phyloP scores from a whole-genome alignment of 2,888 invertebrate species.

The Lissocephala sabroskyi region DNA sequence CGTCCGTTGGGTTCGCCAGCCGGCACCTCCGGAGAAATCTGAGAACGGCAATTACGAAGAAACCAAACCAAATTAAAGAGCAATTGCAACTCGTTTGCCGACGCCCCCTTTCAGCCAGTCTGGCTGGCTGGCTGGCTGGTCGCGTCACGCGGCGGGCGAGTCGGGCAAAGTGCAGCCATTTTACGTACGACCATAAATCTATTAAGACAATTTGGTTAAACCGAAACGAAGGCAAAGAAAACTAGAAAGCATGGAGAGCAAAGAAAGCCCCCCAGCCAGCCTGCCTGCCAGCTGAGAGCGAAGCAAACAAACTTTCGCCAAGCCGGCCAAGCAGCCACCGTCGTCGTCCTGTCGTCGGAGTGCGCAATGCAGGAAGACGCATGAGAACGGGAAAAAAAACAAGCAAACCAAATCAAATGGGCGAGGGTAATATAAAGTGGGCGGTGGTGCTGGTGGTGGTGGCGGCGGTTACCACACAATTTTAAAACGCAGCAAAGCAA shows the following conservation, averaged over 20 bases:
- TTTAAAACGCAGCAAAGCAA: conserved; percentile 38
- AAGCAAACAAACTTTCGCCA: background rate
- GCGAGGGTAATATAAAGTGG: no score
- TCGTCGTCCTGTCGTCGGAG: background rate
- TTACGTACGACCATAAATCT: conserved; percentile 63
- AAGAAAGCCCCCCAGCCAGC: background rate
- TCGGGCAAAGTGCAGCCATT: conserved; percentile 58
- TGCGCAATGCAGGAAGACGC: background rate
- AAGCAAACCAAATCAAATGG: no score
- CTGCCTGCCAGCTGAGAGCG: no score
- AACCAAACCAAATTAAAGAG: conserved; percentile 55
- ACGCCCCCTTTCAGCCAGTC: background rate
- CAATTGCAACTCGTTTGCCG: background rate
- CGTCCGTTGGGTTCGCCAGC: no score
- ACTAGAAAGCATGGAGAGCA: no score
- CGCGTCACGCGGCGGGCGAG: conserved; percentile 23
- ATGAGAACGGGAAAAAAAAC: no score
- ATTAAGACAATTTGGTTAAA: conserved; percentile 61
- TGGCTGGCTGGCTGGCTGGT: conserved; percentile 14
- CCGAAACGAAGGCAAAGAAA: conserved; percentile 20
- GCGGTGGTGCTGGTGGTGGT: no score
- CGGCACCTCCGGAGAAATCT: no score
- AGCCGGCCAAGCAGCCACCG: background rate
- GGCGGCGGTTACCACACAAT: no score
- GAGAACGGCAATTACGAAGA: conserved; percentile 20